These are phyloP conservation scores for Arrhopalites spinosus DNA, from an alignment of 2,888 invertebrate genomes.

Conservation along the genomic window DNA sequence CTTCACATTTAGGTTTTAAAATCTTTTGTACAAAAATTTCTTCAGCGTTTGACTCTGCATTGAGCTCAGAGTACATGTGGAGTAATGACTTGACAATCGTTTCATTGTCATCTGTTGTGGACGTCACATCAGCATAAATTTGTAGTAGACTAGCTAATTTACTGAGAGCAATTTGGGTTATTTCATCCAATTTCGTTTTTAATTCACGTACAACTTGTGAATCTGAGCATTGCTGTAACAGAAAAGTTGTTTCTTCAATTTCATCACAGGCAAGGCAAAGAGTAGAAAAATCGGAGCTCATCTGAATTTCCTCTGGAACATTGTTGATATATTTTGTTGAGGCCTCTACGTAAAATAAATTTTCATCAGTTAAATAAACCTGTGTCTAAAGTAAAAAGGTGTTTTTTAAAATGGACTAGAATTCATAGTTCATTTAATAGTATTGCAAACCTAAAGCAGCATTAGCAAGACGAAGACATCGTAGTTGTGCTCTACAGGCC, in stretches of 20 bases:
- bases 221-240: constrained; percentile 39
- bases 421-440: no score
- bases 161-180: constrained; percentile 40
- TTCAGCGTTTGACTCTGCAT: constrained; percentile 50
- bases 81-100: constrained; percentile 46
- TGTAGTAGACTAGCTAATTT: constrained; percentile 44
- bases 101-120: constrained; percentile 2
- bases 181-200: constrained; percentile 40
- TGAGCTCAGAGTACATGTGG: constrained; percentile 50
- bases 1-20: constrained; percentile 51
- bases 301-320: constrained; percentile 41
- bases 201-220: constrained; percentile 15
- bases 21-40: constrained; percentile 46
- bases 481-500: constrained; percentile 42
- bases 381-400: no score
- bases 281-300: constrained; percentile 43
- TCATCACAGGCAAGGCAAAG: constrained; percentile 50
- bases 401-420: no score
- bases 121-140: constrained; percentile 33
- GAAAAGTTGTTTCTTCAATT: constrained; percentile 49
- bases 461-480: constrained; percentile 45
- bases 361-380: no score
- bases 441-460: constrained; percentile 44
- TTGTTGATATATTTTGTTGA: constrained; percentile 41
- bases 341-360: no score